Percentiles rank a stretch among this genome's conserved stretches.
These are phyloP conservation scores for Scaptomyza reducta DNA, from an alignment of 2,888 invertebrate genomes.

Conservation along the genomic window DNA sequence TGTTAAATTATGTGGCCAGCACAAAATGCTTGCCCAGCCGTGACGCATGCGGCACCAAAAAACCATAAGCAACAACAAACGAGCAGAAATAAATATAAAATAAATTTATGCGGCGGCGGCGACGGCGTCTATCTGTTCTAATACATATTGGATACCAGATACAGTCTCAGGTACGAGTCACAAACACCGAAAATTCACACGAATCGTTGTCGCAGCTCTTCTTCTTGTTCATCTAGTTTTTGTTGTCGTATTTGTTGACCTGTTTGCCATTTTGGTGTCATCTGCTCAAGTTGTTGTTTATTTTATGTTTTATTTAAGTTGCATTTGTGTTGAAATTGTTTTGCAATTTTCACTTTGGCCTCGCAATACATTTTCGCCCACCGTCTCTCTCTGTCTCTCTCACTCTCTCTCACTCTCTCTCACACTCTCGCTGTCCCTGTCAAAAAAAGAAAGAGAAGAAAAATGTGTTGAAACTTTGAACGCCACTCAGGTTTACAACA, in stretches of 20 bases:
- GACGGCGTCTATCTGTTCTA: slow-evolving; percentile 52
- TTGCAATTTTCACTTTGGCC: slow-evolving; percentile 63
- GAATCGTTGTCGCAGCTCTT: slow-evolving; percentile 26
- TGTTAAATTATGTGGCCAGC: slow-evolving; percentile 72
- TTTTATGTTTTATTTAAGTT: slow-evolving; percentile 38
- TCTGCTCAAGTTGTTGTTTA: slow-evolving; percentile 37
- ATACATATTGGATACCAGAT: slow-evolving; percentile 43
- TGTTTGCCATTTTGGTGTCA: slow-evolving; percentile 54
- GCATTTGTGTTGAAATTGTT: slow-evolving; percentile 44
- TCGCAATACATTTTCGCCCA: slow-evolving; percentile 56
- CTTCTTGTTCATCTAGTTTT: background rate
- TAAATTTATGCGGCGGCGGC: slow-evolving; percentile 42
- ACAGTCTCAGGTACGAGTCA: slow-evolving; percentile 13
- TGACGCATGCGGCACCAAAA: slow-evolving; percentile 55
- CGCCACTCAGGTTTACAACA: slow-evolving; percentile 56
- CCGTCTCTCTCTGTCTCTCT: background rate
- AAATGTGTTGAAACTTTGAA: slow-evolving; percentile 53
- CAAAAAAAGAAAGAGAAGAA: background rate
- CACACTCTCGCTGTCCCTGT: background rate
- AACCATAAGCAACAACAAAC: slow-evolving; percentile 21
- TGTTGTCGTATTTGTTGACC: slow-evolving; percentile 31
- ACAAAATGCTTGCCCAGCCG: slow-evolving; percentile 31
- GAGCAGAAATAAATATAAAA: slow-evolving; percentile 19
- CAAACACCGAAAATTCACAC: slow-evolving; percentile 56
- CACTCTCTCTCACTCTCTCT: background rate